Evolutionary conservation across 2,888 invertebrate genomes (phyloP).

Genomic region (Hydriomena furcata): DNA sequence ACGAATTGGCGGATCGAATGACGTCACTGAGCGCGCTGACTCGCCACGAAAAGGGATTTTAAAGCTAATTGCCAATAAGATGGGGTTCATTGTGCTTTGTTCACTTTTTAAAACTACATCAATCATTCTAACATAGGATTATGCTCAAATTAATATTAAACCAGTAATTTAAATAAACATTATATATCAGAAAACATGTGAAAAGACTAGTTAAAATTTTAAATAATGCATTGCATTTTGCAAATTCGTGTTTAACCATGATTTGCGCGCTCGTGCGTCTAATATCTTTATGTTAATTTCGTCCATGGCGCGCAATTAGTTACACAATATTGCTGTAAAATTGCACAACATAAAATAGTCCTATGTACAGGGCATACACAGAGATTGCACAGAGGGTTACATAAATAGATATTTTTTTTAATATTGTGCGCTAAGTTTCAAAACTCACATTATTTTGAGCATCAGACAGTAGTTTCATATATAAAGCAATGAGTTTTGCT

Average conservation of each 20-base stretch:
- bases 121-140: constrained; percentile 24
- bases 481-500: constrained; percentile 80
- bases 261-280: constrained; percentile 9
- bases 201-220: constrained; percentile 1
- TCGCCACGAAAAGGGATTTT: constrained; percentile 36
- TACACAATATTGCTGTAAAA: constrained; percentile 67
- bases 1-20: constrained; percentile 49
- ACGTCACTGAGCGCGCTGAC: constrained; percentile 43
- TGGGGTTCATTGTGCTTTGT: constrained; percentile 50
- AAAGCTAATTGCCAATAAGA: constrained; percentile 51
- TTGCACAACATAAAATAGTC: constrained; percentile 67
- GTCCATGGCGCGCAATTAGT: constrained; percentile 50
- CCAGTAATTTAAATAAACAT: neutral
- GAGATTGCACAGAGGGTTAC: constrained; percentile 76
- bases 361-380: constrained; percentile 76
- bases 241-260: neutral
- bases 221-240: neutral
- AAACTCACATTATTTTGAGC: constrained; percentile 79
- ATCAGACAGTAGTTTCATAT: constrained; percentile 78
- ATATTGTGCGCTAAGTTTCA: constrained; percentile 82
- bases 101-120: constrained; percentile 47
- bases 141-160: constrained; percentile 2
- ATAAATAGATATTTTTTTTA: constrained; percentile 71
- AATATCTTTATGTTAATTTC: constrained; percentile 34
- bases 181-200: neutral